Evolutionary conservation across 2,797 vertebrate species (phyloP), one percentile per base, ranked within the genome.

Genomic region (Mionectes olivaceus): DNA sequence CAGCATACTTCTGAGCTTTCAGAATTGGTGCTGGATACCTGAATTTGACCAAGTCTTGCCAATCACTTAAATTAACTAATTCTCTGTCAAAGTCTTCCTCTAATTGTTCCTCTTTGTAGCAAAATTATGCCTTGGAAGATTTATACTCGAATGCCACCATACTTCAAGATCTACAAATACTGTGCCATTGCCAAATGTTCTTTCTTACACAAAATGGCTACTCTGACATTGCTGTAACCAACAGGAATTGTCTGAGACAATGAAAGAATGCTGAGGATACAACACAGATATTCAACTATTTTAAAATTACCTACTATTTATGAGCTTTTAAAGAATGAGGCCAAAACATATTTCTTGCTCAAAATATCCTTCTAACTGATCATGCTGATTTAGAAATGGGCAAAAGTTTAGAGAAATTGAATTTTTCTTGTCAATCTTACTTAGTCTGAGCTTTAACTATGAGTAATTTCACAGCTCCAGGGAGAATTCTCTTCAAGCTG

Each of bases 281-380:
- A 83, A 59, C 5, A 74, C 23, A 90, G 59, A 90, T 30, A 32
- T 65, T 74, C 18, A 50, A 49, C 73, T 84, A 30, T 73, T 61
- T 83, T 84, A 52, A 77, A 67, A 87, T 44, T 84, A 57, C 25
- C 13, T 61, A 30, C 28, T 61, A 61, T 15, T 30, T 24, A 16
- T 15, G 78, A 75, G 49, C 22, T 83, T 87, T 87, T 94, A 94
- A 90, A 93, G 37, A 39, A 88, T 79, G 56, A n/a, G 8, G 28
- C 24, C 69, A 60, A 79, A 63, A 81, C 21, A 55, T 52, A 77
- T 87, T 78, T 67, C 37, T 89, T 94, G 37, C 68, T 65, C 46
- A 74, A 70, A 89, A 85, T 65, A 70, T 55, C 35, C 12, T 92
- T 80, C 35, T 49, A 77, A 71, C 46, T 79, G 68, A 77, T 74